Evolutionary conservation across 2,888 invertebrate genomes (phyloP).

Genomic region (Balanococcus diminutus): DNA sequence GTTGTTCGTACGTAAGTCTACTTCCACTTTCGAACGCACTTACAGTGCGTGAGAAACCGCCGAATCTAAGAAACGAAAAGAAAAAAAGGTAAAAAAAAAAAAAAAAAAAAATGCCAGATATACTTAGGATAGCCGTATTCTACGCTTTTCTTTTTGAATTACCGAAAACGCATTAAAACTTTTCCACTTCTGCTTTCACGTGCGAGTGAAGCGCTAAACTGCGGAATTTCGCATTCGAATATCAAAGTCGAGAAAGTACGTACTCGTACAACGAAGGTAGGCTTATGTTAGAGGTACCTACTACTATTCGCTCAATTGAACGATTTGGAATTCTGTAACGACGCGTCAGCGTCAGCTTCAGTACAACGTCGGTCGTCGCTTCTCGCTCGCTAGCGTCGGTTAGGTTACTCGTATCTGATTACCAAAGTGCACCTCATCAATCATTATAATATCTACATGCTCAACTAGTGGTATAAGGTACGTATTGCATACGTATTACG

Average conservation of each 20-base stretch:
- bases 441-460: too few relatives aligned
- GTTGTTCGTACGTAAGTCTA: too few relatives aligned
- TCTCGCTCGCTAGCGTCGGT: not conserved
- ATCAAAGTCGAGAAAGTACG: not conserved
- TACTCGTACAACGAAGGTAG: too few relatives aligned
- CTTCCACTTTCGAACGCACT: too few relatives aligned
- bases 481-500: too few relatives aligned
- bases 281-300: too few relatives aligned
- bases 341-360: not conserved
- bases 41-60: too few relatives aligned
- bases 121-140: not conserved
- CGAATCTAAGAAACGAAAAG: not conserved
- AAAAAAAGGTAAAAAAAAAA: not conserved
- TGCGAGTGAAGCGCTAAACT: not conserved
- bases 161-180: constrained; percentile 14
- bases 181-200: not conserved
- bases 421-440: not conserved
- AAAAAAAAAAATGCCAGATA: not conserved
- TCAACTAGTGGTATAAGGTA: too few relatives aligned
- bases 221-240: not conserved
- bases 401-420: not conserved
- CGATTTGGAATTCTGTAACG: not conserved
- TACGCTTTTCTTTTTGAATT: not conserved
- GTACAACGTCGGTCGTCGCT: not conserved
- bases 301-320: not conserved